Percentiles rank a stretch among this genome's conserved stretches.
phyloP scores from a whole-genome alignment of 2,888 invertebrate genomes.

The Nymphalis polychloros region DNA sequence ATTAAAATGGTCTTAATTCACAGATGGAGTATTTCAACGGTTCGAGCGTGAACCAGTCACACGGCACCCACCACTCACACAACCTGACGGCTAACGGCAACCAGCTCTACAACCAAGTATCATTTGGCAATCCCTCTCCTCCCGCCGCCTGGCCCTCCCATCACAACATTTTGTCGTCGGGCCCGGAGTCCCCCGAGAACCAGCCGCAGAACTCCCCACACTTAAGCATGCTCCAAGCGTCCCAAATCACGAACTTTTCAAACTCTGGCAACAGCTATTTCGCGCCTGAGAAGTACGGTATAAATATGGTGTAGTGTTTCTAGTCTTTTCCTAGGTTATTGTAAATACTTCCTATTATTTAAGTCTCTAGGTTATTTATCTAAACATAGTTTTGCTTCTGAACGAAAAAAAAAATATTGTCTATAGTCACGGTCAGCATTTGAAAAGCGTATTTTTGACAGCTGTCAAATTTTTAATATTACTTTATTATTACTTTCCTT shows the following conservation, averaged over 20 bases:
- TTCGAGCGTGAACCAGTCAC: constrained; percentile 71
- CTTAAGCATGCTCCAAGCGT: constrained; percentile 76
- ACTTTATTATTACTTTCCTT: constrained; percentile 4
- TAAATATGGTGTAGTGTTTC: constrained; percentile 79
- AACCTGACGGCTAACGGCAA: constrained; percentile 73
- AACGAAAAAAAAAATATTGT: constrained; percentile 23
- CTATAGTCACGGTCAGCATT: constrained; percentile 1
- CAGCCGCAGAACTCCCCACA: constrained; percentile 74
- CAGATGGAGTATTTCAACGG: constrained; percentile 82
- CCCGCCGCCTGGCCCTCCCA: constrained; percentile 74
- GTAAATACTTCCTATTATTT: constrained; percentile 30
- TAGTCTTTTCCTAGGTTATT: constrained; percentile 53
- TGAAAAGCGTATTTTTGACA: constrained; percentile 14
- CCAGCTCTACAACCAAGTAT: constrained; percentile 78
- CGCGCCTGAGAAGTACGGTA: constrained; percentile 78
- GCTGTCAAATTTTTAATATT: constrained; percentile 18
- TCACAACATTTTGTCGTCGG: constrained; percentile 73
- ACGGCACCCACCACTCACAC: constrained; percentile 71
- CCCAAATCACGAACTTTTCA: constrained; percentile 79
- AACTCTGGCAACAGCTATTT: constrained; percentile 77
- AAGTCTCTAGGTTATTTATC: constrained; percentile 24
- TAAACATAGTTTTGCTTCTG: constrained; percentile 29
- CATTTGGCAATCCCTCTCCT: constrained; percentile 76
- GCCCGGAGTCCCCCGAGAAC: constrained; percentile 74
- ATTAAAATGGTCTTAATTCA: constrained; percentile 36